phyloP scores from a whole-genome alignment of 2,888 invertebrate genomes.

The Tetragonisca angustula region DNA sequence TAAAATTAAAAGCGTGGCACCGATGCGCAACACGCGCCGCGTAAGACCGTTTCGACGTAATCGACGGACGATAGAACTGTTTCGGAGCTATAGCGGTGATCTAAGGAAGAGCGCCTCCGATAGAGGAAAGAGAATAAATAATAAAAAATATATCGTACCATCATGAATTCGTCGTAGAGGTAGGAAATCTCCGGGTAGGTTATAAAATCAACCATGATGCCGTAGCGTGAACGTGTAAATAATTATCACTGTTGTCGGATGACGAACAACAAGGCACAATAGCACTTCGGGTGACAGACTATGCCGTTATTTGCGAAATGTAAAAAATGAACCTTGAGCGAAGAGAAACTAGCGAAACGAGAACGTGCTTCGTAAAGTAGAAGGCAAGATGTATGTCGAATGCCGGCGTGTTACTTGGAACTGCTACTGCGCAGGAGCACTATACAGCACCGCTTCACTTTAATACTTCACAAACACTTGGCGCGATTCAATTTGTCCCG shows the following conservation, averaged over 20 bases:
- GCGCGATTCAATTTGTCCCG: conserved; percentile 39
- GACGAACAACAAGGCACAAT: conserved; percentile 36
- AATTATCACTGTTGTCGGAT: conserved; percentile 15
- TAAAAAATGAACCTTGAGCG: background rate
- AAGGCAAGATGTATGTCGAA: conserved; percentile 20
- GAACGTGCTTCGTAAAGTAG: conserved; percentile 31
- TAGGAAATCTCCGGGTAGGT: conserved; percentile 80
- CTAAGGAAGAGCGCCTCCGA: too few species aligned
- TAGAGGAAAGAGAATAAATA: background rate
- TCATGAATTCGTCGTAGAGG: conserved; percentile 80
- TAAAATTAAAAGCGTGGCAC: conserved; percentile 45
- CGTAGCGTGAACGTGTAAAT: conserved; percentile 27
- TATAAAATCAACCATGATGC: conserved; percentile 81
- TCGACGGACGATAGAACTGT: too few species aligned
- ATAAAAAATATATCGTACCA: conserved; percentile 62
- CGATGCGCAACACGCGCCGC: background rate
- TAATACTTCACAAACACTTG: conserved; percentile 54
- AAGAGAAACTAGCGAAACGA: background rate
- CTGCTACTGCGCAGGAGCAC: conserved; percentile 64
- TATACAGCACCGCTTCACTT: conserved; percentile 38
- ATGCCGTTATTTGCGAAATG: background rate
- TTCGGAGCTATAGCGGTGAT: too few species aligned
- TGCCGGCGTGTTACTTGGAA: conserved; percentile 16
- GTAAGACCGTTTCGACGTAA: background rate
- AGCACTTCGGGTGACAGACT: background rate